Base-by-base conservation (phyloP, 2,888 invertebrate genomes). In the Glomeris marginata region DNA sequence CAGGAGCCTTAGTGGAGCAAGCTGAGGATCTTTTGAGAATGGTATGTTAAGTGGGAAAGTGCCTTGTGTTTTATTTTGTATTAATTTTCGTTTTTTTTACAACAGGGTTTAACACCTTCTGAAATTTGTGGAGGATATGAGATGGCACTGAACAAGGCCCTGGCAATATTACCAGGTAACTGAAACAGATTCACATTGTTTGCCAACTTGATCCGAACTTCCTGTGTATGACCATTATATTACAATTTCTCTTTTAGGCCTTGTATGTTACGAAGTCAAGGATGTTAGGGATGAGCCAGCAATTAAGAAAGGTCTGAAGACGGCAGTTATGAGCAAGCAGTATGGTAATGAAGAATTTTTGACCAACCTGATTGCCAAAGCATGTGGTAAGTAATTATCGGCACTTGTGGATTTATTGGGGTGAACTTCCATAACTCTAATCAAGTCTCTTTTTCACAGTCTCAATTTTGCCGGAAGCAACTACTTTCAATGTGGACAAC, bases 71-170 rank as follows among this genome's bases (percentile, higher is more conserved):
- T 48, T 4, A 35, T 13, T 4, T 36, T 20, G 40, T 50, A 45
- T 21, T 38, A 34, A 22, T 33, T 40, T 1, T 54, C 42, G 49
- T 28, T 21, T 42, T 40, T 45, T 41, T 41, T 51, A 45, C 55
- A 55, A n/a, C 57, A 73, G 79, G 97, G 97, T 55, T 79, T 98
- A 37, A 95, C 92, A n/a, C 87, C 95, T 2, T 81, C 85, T 56
- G 97, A 99, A 73, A 84, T 99, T 51, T 83, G 87, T 11, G 87
- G 88, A 63, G 98, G 98, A 2, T 99, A 88, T 70, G 94, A 97
- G 67, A 71, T 77, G 58, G 95, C 92, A 0, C 69, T 86, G 45
- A 81, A 84, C 22, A 94, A 94, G 69, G 81, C 88, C 53, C 65
- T 92, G 35, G 87, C 94, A 69, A 78, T 94, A 52, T 70, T 98